Evolutionary conservation across 1,140 invertebrate species (phyloP), one percentile per base, ranked within the genome.

Genomic region (Pogonus chalceus): DNA sequence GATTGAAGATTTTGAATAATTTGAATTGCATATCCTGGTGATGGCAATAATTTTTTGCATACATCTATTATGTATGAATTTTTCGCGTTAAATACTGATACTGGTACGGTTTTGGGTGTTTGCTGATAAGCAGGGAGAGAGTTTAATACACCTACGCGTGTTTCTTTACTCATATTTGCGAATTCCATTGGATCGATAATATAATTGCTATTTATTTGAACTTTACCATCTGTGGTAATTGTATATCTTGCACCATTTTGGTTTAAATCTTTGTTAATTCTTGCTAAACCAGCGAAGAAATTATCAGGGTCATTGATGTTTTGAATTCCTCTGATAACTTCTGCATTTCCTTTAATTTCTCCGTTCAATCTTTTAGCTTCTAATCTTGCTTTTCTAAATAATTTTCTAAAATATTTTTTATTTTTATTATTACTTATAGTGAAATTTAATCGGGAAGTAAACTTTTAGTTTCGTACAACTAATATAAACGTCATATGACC

Each of bases 261-360:
- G 52, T 73, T 73, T 4, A 73, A 22, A 20, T 73, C 71, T 51
- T 72, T 72, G 62, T 73, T 73, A 14, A 73, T 72, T 52, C 58
- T 61, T 1, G 72, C 54, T 1, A 71, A 66, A 37, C 70, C 67
- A 0, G 70, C 64, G 39, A 73, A 73, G 54, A 67, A 73, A 23
- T 73, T 69, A 53, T 73, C 70, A 53, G 72, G 72, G 56, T 73
- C 60, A 2, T 53, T 56, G 35, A 73, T 73, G 55, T 64, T 72
- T 47, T 69, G 62, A 21, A 73, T 69, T 22, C 69, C 69, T 52
- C 53, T 53, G 20, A 73, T 73, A 0, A 73, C 70, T 62, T 73
- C 71, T 1, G 69, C 65, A 56, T 71, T 73, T n/a, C 71, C 71
- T 57, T 69, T 67, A 12, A 72, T 54, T 1, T 57, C 35, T 22